Percentiles rank a stretch among this genome's conserved stretches.
These are phyloP conservation scores for Drosophila formosana DNA, from an alignment of 2,888 invertebrate species.

Conservation along the genomic window DNA sequence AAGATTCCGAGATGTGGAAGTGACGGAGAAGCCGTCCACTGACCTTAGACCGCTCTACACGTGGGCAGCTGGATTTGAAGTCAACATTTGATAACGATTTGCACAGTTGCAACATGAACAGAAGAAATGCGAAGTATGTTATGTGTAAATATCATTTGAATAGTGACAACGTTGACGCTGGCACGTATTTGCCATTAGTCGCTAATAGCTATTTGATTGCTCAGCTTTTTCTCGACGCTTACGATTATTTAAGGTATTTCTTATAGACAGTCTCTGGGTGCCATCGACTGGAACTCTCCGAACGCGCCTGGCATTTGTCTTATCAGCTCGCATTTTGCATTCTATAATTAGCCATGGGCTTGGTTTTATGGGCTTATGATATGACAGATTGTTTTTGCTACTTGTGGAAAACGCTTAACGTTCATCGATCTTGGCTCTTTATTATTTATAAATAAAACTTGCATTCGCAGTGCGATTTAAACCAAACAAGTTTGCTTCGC, in stretches of 20 bases:
- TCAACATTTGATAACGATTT: slow-evolving; percentile 18
- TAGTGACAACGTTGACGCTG: slow-evolving; percentile 34
- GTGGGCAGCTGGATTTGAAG: slow-evolving; percentile 12
- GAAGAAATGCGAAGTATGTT: slow-evolving; percentile 5
- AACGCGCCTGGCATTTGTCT: slow-evolving; percentile 18
- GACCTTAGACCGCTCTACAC: slow-evolving; percentile 31
- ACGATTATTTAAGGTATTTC: slow-evolving; percentile 15
- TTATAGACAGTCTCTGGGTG: slow-evolving; percentile 7
- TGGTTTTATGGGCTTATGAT: slow-evolving; percentile 51
- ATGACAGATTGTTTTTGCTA: slow-evolving; percentile 33
- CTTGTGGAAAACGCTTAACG: slow-evolving; percentile 18
- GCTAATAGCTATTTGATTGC: slow-evolving; percentile 57
- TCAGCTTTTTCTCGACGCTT: slow-evolving; percentile 33
- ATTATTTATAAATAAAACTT: neutral
- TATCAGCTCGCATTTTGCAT: slow-evolving; percentile 42
- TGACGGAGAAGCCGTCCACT: slow-evolving; percentile 28
- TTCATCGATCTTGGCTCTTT: slow-evolving; percentile 36
- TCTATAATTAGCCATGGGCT: slow-evolving; percentile 49
- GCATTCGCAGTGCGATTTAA: neutral
- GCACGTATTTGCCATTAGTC: slow-evolving; percentile 55
- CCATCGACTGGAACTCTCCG: neutral
- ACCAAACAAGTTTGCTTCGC: neutral
- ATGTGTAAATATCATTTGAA: slow-evolving; percentile 17
- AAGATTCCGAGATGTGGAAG: neutral
- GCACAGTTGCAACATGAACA: slow-evolving; percentile 39